phyloP scores from a whole-genome alignment of 2,113 vertebrate genomes.

The Pluvianellus socialis region DNA sequence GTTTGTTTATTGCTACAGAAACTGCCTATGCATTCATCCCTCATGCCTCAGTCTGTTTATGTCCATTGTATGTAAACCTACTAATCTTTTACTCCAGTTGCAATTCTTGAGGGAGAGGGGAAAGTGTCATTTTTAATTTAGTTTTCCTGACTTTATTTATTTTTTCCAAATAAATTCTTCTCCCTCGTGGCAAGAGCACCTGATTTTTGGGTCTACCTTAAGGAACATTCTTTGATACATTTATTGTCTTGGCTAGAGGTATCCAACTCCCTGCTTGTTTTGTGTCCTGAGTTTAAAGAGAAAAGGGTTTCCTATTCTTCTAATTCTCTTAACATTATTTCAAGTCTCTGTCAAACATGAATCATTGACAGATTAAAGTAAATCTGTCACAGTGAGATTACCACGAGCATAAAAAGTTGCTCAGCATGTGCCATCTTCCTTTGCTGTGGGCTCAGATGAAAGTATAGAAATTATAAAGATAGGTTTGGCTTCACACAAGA shows the following conservation, averaged over 20 bases:
- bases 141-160: neutral
- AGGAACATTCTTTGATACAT: neutral
- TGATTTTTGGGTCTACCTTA: neutral
- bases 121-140: neutral
- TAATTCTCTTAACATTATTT: constrained; percentile 35
- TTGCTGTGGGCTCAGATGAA: constrained; percentile 9
- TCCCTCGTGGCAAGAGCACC: neutral
- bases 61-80: neutral
- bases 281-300: neutral
- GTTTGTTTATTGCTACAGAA: neutral
- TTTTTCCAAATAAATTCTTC: neutral
- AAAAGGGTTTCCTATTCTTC: constrained; percentile 17
- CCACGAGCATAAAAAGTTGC: neutral
- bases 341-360: constrained; percentile 21
- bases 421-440: neutral
- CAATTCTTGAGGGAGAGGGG: neutral
- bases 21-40: neutral
- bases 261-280: neutral
- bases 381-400: constrained; percentile 39
- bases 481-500: neutral
- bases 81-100: neutral
- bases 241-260: neutral
- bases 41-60: neutral
- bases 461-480: neutral
- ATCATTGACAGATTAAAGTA: constrained; percentile 25